Percentiles rank a stretch among this genome's conserved stretches.
Evolutionary conservation across 2,113 vertebrate species (phyloP).

Genomic region (Scophthalmus maximus): DNA sequence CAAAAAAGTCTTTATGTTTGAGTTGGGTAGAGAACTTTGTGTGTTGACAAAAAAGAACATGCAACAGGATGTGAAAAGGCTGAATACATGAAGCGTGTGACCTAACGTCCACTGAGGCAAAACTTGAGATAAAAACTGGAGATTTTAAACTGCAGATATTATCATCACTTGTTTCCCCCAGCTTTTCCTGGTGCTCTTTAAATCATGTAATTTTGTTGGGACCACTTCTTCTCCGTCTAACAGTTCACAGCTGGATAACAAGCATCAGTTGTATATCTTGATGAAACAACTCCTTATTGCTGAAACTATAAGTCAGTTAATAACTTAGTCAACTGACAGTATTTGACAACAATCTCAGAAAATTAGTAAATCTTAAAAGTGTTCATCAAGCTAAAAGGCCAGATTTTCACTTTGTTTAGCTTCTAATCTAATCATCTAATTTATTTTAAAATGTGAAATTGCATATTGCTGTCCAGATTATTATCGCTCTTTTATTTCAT

Average conservation of each 20-base stretch:
- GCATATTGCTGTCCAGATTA: too few species aligned
- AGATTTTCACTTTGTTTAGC: background rate
- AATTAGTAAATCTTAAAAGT: background rate
- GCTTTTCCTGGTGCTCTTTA: background rate
- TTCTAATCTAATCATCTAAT: background rate
- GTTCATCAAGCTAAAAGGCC: background rate
- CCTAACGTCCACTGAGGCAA: too few species aligned
- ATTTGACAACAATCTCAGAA: background rate
- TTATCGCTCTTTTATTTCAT: too few species aligned
- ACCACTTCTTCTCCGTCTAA: background rate
- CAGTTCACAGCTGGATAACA: background rate
- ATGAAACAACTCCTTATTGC: background rate
- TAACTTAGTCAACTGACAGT: background rate
- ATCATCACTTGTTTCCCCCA: background rate
- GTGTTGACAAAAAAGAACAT: too few species aligned
- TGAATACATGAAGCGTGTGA: too few species aligned
- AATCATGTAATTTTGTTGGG: background rate
- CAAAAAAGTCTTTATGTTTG: too few species aligned
- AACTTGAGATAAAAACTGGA: too few species aligned
- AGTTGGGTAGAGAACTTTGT: too few species aligned
- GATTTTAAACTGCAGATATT: too few species aligned
- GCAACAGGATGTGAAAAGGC: too few species aligned
- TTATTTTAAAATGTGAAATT: background rate
- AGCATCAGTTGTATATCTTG: background rate
- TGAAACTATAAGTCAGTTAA: background rate